A percentile compares a stretch with the other conserved stretches of the same genome.
phyloP scores from a whole-genome alignment of 1,140 invertebrate genomes.

The Hyposmocoma kahamanoa region DNA sequence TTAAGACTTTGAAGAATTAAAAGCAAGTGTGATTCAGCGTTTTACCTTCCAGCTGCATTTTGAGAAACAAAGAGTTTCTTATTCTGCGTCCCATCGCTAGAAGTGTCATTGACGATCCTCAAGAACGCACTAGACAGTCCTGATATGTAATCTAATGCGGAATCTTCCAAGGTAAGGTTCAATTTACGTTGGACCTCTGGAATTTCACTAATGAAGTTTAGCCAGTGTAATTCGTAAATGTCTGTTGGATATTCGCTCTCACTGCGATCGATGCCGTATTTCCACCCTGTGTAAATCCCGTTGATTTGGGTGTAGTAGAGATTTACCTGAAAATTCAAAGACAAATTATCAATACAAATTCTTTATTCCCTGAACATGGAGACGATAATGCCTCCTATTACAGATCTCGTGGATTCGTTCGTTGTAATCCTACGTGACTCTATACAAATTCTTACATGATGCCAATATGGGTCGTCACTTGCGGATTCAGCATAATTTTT shows the following conservation, averaged over 20 bases:
- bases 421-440: neutral
- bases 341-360: too few species aligned
- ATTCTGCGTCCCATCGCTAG: conserved; percentile 41
- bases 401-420: too few species aligned
- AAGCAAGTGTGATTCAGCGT: too few species aligned
- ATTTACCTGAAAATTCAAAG: conserved; percentile 73
- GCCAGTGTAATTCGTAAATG: conserved; percentile 80
- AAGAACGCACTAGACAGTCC: conserved; percentile 57
- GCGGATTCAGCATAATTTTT: conserved; percentile 70
- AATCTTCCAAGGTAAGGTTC: conserved; percentile 50
- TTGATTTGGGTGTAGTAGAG: conserved; percentile 82
- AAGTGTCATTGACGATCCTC: conserved; percentile 43
- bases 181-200: conserved; percentile 75
- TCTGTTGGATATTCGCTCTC: conserved; percentile 76
- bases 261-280: conserved; percentile 77
- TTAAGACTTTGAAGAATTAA: too few species aligned
- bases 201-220: conserved; percentile 86
- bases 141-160: conserved; percentile 39
- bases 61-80: conserved; percentile 69
- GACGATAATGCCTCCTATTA: too few species aligned
- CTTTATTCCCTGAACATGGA: neutral
- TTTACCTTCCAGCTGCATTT: conserved; percentile 71
- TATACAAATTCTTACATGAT: conserved; percentile 76
- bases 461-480: conserved; percentile 82
- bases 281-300: conserved; percentile 81